Evolutionary conservation across 2,888 invertebrate genomes (phyloP).

Genomic region (Helicoverpa assulta): DNA sequence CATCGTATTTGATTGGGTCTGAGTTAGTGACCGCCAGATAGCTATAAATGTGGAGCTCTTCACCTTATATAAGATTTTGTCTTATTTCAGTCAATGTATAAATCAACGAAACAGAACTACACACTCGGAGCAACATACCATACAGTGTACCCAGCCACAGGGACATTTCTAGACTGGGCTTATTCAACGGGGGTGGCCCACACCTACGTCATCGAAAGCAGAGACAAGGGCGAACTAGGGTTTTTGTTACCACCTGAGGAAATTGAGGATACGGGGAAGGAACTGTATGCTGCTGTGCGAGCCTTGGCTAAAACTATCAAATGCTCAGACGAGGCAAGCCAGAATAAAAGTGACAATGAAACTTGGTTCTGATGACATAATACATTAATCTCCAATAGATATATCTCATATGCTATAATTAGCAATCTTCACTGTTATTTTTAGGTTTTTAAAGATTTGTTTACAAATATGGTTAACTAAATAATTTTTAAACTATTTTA

Average conservation of each 20-base stretch:
- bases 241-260: conserved; percentile 65
- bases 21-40: no score
- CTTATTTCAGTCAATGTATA: conserved; percentile 66
- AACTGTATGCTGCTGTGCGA: conserved; percentile 62
- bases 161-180: conserved; percentile 68
- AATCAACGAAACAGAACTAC: conserved; percentile 57
- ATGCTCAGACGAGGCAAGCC: conserved; percentile 1
- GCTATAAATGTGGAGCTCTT: no score
- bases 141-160: conserved; percentile 66
- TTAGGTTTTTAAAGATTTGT: no score
- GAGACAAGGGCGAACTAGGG: conserved; percentile 64
- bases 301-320: conserved; percentile 58
- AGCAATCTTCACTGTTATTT: no score
- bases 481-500: no score
- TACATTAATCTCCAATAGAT: no score
- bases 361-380: conserved; percentile 59
- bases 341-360: conserved; percentile 7
- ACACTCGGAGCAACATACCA: conserved; percentile 62
- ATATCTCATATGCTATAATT: no score
- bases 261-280: conserved; percentile 66
- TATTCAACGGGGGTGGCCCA: conserved; percentile 64
- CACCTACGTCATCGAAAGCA: conserved; percentile 65
- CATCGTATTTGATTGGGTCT: not conserved
- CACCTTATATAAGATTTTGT: not conserved
- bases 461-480: no score